Evolutionary conservation across 2,888 invertebrate genomes (phyloP).

Genomic region (Monochamus alternatus): DNA sequence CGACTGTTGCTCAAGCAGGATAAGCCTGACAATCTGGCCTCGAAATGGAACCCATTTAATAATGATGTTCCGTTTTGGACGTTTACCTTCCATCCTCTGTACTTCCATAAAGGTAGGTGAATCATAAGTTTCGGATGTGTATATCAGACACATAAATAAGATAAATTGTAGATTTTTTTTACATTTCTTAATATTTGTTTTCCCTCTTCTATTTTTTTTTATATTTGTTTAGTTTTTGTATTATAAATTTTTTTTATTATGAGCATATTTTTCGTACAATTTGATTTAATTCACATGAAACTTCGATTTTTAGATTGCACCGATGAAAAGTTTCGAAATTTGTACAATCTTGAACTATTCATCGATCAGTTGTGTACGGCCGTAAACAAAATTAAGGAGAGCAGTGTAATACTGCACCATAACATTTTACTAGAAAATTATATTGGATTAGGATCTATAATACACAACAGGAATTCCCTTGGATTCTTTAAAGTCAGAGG

Average conservation of each 20-base stretch:
- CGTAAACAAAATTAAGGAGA: constrained; percentile 71
- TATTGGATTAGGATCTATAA: constrained; percentile 83
- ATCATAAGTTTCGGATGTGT: too few species aligned
- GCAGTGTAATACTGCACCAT: constrained; percentile 74
- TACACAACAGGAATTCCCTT: constrained; percentile 87
- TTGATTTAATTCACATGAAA: too few species aligned
- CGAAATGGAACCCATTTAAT: constrained; percentile 91
- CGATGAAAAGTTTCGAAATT: constrained; percentile 62
- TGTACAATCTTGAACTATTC: constrained; percentile 78
- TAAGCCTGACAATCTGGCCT: constrained; percentile 77
- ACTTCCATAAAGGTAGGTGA: constrained; percentile 79
- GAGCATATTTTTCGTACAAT: too few species aligned
- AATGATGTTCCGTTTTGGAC: constrained; percentile 85
- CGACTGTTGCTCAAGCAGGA: constrained; percentile 86
- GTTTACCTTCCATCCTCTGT: constrained; percentile 86
- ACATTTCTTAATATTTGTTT: too few species aligned
- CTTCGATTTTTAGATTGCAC: constrained; percentile 61
- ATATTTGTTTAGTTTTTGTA: too few species aligned
- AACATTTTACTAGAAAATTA: constrained; percentile 87
- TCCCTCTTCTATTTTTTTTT: too few species aligned
- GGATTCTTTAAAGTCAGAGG: constrained; percentile 92
- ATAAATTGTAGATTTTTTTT: too few species aligned
- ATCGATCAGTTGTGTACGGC: constrained; percentile 74
- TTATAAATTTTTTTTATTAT: too few species aligned
- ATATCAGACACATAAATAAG: too few species aligned